A percentile compares a stretch with the other conserved stretches of the same genome.
These are phyloP conservation scores for Pristionchus maxplancki DNA, from an alignment of 2,888 invertebrate species.

Conservation along the genomic window DNA sequence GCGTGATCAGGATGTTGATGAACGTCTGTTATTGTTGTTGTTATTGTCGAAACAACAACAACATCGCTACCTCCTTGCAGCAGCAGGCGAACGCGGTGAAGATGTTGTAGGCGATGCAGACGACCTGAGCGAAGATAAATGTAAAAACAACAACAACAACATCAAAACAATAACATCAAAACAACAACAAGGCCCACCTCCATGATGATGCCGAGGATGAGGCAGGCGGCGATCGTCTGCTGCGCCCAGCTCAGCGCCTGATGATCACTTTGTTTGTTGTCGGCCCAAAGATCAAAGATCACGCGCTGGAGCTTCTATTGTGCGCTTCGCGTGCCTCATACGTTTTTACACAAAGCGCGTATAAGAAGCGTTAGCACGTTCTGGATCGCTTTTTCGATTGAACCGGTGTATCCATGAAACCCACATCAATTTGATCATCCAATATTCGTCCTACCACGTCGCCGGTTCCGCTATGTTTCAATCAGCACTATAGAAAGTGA, in stretches of 20 bases:
- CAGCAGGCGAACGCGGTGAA: slow-evolving; percentile 26
- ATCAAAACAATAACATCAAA: background rate
- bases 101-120: slow-evolving; percentile 8
- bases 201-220: background rate
- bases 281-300: too few relatives aligned
- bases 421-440: too few relatives aligned
- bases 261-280: background rate
- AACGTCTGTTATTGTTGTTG: background rate
- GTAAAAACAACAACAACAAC: too few relatives aligned
- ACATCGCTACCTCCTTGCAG: background rate
- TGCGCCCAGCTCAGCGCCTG: background rate
- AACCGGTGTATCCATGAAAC: too few relatives aligned
- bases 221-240: background rate
- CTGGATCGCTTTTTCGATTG: too few relatives aligned
- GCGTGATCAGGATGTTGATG: background rate
- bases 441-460: too few relatives aligned
- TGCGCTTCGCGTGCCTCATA: too few relatives aligned
- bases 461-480: too few relatives aligned
- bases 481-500: too few relatives aligned
- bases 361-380: too few relatives aligned
- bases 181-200: background rate
- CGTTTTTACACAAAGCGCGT: background rate
- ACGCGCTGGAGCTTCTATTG: too few relatives aligned
- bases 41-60: too few relatives aligned
- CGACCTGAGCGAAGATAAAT: background rate